A percentile compares a stretch with the other conserved stretches of the same genome.
These are phyloP conservation scores for Drosophila kanekoi DNA, from an alignment of 2,888 invertebrate species.

Conservation along the genomic window DNA sequence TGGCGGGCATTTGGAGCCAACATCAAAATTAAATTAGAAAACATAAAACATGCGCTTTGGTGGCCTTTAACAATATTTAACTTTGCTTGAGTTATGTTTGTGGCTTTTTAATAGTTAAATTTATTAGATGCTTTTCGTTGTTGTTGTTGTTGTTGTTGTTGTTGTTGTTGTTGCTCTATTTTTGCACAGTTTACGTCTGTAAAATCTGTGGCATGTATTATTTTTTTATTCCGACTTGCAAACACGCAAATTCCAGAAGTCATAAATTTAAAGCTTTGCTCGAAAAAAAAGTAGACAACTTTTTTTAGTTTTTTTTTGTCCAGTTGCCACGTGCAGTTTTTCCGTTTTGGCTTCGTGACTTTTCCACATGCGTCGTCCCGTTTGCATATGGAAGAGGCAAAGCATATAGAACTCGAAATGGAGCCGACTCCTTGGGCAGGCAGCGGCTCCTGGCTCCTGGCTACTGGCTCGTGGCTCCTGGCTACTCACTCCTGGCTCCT, in stretches of 20 bases:
- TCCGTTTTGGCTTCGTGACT: slow-evolving; percentile 56
- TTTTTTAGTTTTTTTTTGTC: slow-evolving; percentile 52
- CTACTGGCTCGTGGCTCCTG: background rate
- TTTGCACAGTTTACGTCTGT: slow-evolving; percentile 46
- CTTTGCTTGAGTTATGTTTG: slow-evolving; percentile 56
- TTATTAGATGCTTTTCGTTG: slow-evolving; percentile 54
- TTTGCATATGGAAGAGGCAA: slow-evolving; percentile 55
- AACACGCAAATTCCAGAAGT: slow-evolving; percentile 69
- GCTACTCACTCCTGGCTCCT: slow-evolving; percentile 3
- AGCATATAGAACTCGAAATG: slow-evolving; percentile 2
- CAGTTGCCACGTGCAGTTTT: slow-evolving; percentile 73
- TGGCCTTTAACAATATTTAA: slow-evolving; percentile 48
- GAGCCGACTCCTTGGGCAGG: slow-evolving; percentile 5
- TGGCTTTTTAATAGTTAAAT: slow-evolving; percentile 65
- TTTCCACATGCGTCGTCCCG: slow-evolving; percentile 36
- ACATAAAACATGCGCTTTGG: slow-evolving; percentile 35
- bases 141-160: too few species aligned
- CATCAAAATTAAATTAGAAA: slow-evolving; percentile 61
- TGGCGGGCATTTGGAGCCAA: slow-evolving; percentile 8
- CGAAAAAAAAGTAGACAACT: slow-evolving; percentile 75
- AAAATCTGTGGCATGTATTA: slow-evolving; percentile 47
- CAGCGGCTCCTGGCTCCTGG: slow-evolving; percentile 1
- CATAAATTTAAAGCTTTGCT: slow-evolving; percentile 73
- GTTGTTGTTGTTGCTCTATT: background rate
- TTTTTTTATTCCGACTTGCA: slow-evolving; percentile 50